Percentiles rank a stretch among this genome's conserved stretches.
These are phyloP conservation scores for Mesorhabditis spiculigera DNA, from an alignment of 2,888 invertebrate species.

Conservation along the genomic window DNA sequence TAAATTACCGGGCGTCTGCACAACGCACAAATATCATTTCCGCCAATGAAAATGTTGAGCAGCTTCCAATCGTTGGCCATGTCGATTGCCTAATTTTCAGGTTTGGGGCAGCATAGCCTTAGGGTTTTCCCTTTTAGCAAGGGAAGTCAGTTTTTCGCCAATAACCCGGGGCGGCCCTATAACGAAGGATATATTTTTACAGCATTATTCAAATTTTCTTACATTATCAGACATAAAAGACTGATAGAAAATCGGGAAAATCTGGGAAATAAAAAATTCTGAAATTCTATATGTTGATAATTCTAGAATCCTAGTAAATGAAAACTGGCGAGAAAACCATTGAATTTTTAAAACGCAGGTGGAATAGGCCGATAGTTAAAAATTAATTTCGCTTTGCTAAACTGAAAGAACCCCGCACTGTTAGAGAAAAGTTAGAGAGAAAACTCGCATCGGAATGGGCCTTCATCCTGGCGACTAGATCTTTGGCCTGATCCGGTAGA, in stretches of 20 bases:
- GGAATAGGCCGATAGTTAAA: no score
- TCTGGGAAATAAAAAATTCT: no score
- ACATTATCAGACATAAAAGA: no score
- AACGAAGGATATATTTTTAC: no score
- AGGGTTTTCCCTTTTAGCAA: no score
- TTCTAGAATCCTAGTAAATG: not conserved
- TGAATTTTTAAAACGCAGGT: no score
- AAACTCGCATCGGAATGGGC: constrained; percentile 14
- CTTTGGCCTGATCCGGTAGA: constrained; percentile 38
- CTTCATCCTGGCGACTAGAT: constrained; percentile 26
- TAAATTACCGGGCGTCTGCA: constrained; percentile 30
- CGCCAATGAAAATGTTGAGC: constrained; percentile 48
- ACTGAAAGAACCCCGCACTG: not conserved
- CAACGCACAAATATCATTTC: constrained; percentile 41
- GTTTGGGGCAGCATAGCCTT: no score
- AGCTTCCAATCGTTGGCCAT: constrained; percentile 46
- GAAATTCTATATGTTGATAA: not conserved
- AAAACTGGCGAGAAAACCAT: not conserved
- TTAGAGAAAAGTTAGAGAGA: no score
- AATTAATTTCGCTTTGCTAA: not conserved
- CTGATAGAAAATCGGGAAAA: no score
- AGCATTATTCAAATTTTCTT: no score
- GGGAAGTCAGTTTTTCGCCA: no score
- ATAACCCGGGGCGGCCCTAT: no score
- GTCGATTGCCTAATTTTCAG: constrained; percentile 20